Percentiles rank a stretch among this genome's conserved stretches.
phyloP scores from a whole-genome alignment of 1,140 invertebrate species.

The Drosophila virilis region DNA sequence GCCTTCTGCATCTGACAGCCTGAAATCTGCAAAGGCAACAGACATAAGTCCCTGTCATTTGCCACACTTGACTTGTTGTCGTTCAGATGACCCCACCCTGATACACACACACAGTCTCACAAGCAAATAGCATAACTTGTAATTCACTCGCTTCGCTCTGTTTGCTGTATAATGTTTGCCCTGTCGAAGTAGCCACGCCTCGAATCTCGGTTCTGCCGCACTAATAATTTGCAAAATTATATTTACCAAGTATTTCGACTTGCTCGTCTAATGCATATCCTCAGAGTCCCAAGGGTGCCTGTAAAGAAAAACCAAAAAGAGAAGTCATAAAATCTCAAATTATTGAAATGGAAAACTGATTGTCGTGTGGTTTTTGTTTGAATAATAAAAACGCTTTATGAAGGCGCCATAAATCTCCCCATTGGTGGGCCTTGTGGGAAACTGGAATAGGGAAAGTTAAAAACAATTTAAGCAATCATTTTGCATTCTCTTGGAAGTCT shows the following conservation, averaged over 20 bases:
- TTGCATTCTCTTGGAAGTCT: background rate
- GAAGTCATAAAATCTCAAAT: constrained; percentile 8
- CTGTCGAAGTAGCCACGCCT: constrained; percentile 1
- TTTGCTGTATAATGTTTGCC: constrained; percentile 26
- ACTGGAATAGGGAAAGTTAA: background rate
- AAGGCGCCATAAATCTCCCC: background rate
- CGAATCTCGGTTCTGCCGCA: too few relatives aligned
- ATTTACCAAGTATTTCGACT: constrained; percentile 34
- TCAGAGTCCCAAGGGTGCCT: constrained; percentile 15
- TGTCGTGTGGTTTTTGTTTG: constrained; percentile 31
- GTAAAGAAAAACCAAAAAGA: constrained; percentile 38
- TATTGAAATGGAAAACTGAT: constrained; percentile 24
- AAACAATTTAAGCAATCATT: background rate
- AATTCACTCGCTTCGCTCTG: constrained; percentile 26
- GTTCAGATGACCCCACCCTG: background rate
- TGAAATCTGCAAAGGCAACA: constrained; percentile 17
- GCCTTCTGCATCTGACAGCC: constrained; percentile 18
- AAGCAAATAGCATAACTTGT: constrained; percentile 27
- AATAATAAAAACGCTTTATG: constrained; percentile 21
- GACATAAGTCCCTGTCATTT: constrained; percentile 25
- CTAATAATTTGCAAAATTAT: constrained; percentile 33
- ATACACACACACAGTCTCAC: background rate
- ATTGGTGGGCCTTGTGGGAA: background rate
- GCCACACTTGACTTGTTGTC: constrained; percentile 25
- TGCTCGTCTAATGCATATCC: constrained; percentile 35